Percentiles rank a stretch among this genome's conserved stretches.
These are phyloP conservation scores for Ciconia stormi DNA, from an alignment of 2,113 vertebrate species.

Conservation along the genomic window DNA sequence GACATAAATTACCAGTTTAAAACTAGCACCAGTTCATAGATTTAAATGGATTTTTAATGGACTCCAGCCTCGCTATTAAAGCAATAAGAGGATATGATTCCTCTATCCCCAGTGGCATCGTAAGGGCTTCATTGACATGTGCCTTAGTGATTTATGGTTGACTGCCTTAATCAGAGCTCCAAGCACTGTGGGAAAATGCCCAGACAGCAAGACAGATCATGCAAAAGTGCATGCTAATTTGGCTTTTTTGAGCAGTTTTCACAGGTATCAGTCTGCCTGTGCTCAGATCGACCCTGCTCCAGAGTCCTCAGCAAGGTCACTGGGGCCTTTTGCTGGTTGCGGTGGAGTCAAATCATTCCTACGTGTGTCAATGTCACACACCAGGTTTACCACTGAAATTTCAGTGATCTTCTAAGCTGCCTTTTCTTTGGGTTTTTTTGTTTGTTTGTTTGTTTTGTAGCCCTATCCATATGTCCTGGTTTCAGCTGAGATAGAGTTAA, in stretches of 20 bases:
- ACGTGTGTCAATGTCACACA: fast-evolving
- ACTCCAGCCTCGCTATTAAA: conserved; percentile 55
- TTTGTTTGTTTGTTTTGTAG: not conserved
- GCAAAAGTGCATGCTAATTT: not conserved
- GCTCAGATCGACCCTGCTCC: not conserved
- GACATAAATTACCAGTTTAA: conserved; percentile 67
- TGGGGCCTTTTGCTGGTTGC: not conserved
- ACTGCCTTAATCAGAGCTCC: conserved; percentile 51
- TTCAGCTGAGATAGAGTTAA: no score
- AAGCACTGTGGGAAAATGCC: conserved; percentile 25
- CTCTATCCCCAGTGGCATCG: conserved; percentile 23
- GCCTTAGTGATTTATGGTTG: conserved; percentile 44
- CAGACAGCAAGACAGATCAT: conserved; percentile 17
- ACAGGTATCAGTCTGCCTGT: not conserved
- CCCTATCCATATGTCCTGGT: not conserved
- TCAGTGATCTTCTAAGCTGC: not conserved
- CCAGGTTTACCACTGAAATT: not conserved
- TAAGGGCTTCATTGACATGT: conserved; percentile 52
- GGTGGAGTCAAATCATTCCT: not conserved
- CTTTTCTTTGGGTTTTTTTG: not conserved
- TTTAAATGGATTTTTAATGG: conserved; percentile 66
- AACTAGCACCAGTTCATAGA: conserved; percentile 57
- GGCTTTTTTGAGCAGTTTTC: not conserved
- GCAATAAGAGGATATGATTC: conserved; percentile 48
- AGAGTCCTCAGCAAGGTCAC: not conserved